Evolutionary conservation across 2,888 invertebrate genomes (phyloP).

Genomic region (Byasa hedistus): DNA sequence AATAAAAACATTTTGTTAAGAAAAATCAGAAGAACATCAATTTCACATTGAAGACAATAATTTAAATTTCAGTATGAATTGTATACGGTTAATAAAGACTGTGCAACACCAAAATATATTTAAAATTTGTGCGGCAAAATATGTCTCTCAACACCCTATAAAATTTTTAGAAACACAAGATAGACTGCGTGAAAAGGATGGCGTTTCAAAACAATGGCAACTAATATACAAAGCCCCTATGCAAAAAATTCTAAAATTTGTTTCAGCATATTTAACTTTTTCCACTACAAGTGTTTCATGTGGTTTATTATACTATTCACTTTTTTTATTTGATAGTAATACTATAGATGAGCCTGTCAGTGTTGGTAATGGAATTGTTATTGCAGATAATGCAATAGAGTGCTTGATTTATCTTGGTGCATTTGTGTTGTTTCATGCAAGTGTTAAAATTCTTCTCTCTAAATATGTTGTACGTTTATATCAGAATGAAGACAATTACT

Average conservation of each 20-base stretch:
- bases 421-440: conserved; percentile 58
- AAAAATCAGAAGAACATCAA: neutral
- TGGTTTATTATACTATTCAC: conserved; percentile 54
- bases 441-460: conserved; percentile 59
- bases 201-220: conserved; percentile 58
- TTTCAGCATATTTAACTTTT: conserved; percentile 56
- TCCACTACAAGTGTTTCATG: conserved; percentile 50
- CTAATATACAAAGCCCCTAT: conserved; percentile 73
- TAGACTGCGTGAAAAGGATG: conserved; percentile 59
- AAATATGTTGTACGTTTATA: conserved; percentile 68
- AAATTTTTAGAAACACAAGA: conserved; percentile 62
- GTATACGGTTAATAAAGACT: conserved; percentile 45
- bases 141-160: conserved; percentile 51
- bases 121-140: conserved; percentile 43
- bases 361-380: conserved; percentile 56
- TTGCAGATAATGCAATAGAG: conserved; percentile 64
- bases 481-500: conserved; percentile 66
- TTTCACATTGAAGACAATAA: neutral
- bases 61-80: conserved; percentile 47
- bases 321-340: conserved; percentile 51
- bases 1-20: neutral
- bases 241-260: conserved; percentile 54
- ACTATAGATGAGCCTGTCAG: conserved; percentile 56
- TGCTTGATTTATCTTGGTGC: conserved; percentile 58
- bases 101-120: conserved; percentile 41